Percentiles rank a stretch among this genome's conserved stretches.
These are phyloP conservation scores for Amiota minor DNA, from an alignment of 2,888 invertebrate species.

Conservation along the genomic window DNA sequence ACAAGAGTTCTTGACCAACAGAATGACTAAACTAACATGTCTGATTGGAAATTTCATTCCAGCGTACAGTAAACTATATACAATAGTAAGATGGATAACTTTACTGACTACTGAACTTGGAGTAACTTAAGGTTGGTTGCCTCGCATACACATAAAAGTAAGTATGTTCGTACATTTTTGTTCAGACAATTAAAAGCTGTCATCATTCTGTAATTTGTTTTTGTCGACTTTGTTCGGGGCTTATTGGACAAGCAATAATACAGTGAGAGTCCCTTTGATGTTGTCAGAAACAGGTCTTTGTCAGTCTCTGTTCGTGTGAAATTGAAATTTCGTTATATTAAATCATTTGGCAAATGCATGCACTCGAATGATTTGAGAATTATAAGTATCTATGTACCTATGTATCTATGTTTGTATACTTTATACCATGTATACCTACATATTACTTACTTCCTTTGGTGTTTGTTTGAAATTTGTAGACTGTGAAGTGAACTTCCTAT, in stretches of 20 bases:
- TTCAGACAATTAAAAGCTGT: conserved; percentile 10
- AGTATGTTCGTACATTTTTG: neutral
- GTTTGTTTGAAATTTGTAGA: neutral
- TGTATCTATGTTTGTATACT: too few species aligned
- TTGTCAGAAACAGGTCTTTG: too few species aligned
- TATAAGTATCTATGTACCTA: too few species aligned
- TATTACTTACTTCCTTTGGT: neutral
- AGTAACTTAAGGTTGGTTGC: neutral
- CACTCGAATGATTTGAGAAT: too few species aligned
- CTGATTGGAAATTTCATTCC: neutral
- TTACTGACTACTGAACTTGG: neutral
- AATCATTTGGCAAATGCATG: neutral
- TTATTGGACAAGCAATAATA: too few species aligned
- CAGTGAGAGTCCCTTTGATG: too few species aligned
- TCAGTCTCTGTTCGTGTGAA: too few species aligned
- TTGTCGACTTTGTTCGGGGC: neutral
- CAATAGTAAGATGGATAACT: neutral
- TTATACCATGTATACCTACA: neutral
- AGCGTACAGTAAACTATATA: neutral
- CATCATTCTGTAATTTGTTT: neutral
- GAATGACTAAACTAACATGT: neutral
- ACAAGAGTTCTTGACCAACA: neutral
- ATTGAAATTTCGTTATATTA: too few species aligned
- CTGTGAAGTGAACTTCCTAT: conserved; percentile 3
- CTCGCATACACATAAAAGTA: neutral